Base-by-base conservation (phyloP, 2,888 invertebrate species). In the Rhagophthalmus giganteus region DNA sequence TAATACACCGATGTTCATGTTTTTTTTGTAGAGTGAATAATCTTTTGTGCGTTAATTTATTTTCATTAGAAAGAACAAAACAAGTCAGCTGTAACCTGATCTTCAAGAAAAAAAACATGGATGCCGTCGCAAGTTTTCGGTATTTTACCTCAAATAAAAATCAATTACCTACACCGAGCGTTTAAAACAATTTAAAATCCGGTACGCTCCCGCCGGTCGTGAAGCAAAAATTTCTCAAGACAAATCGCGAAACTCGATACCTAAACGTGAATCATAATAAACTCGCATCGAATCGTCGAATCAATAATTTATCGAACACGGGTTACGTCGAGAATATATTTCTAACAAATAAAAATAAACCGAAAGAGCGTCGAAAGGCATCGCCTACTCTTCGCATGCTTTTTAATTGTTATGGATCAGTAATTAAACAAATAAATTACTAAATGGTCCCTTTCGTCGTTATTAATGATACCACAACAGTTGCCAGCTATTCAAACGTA, bases 371-470 rank as follows among this genome's bases (percentile, higher is more conserved):
- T 57, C 59, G 57, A 60, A 59, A 61, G 55, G 56, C 58, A 63
- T 59, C 63, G 63, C 64, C 64, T 61, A 57, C 60, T 62, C 57
- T 57, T 55, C 57, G 46, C 47, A 49, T 49, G 45, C 39, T 68
- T 69, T 70, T 72, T 73, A 73, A 74, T 74, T 74, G 72, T 74
- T 74, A 73, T 67, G 73, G 73, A 74, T 74, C 73, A 72, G 72
- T 73, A 75, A 75, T 75, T 75, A 74, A 75, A 74, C 74, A 75
- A 75, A 75, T 75, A 75, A 74, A 74, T 75, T 74, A 74, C 72
- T 73, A 73, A 74, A 73, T 72, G 71, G 72, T 67, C 70, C 67
- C 70, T 66, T 67, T 70, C 69, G 65, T 65, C 66, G 68, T 73
- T 75, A 75, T 75, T 74, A 74, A 74, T 75, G 74, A 72, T 71